Evolutionary conservation across 2,113 vertebrate genomes (phyloP).

Genomic region (Spermophilus dauricus): DNA sequence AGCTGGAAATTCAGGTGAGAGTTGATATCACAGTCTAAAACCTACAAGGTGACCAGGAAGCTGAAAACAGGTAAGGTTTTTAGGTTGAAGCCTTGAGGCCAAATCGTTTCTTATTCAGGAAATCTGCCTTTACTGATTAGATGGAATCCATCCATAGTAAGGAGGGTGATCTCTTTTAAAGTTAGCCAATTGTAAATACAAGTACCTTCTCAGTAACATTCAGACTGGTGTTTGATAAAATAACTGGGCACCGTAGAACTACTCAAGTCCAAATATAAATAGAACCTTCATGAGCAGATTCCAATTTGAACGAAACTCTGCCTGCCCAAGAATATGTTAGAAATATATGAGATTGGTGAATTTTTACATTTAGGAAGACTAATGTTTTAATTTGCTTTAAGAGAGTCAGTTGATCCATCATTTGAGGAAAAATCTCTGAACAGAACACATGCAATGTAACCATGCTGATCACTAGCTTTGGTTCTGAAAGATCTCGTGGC

Average conservation of each 20-base stretch:
- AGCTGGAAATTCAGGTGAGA: constrained; percentile 39
- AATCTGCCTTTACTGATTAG: background rate
- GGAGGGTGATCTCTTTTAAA: background rate
- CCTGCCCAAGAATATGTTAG: background rate
- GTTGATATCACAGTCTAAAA: background rate
- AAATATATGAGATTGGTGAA: background rate
- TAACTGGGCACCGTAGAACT: background rate
- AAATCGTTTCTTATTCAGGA: background rate
- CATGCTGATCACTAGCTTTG: constrained; percentile 16
- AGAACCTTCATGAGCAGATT: background rate
- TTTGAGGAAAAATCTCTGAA: constrained; percentile 2
- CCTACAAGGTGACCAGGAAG: background rate
- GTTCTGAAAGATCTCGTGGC: background rate
- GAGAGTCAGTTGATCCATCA: background rate
- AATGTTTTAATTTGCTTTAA: background rate
- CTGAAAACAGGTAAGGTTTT: background rate
- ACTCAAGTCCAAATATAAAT: background rate
- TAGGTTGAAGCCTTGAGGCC: background rate
- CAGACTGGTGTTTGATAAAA: background rate
- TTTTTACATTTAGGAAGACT: constrained; percentile 23
- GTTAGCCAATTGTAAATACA: background rate
- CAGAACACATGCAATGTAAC: background rate
- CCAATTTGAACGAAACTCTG: constrained; percentile 34
- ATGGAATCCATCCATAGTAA: background rate
- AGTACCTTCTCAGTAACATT: background rate